Conservation (phyloP, 2,888 invertebrate species). For the Anthophora plumipes region DNA sequence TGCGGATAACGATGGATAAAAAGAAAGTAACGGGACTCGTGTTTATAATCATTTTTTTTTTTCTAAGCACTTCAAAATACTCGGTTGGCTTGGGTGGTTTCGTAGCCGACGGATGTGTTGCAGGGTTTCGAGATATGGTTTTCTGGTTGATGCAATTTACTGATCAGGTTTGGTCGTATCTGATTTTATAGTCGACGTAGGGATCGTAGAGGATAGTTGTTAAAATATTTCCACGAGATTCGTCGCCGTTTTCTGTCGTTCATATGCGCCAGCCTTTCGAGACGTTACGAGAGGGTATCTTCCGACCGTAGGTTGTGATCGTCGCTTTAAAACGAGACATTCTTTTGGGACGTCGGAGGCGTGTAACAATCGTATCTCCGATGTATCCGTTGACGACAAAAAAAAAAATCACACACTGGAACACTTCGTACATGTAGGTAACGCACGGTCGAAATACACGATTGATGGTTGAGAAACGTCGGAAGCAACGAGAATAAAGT, state of each 20-base stretch:
- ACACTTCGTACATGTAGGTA: slow-evolving; percentile 35
- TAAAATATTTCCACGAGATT: slow-evolving; percentile 2
- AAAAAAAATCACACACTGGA: slow-evolving; percentile 39
- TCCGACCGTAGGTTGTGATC: slow-evolving; percentile 9
- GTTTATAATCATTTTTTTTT: slow-evolving; percentile 5
- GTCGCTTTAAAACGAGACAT: slow-evolving; percentile 20
- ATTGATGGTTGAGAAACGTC: slow-evolving; percentile 1
- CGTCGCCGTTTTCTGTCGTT: slow-evolving; percentile 6
- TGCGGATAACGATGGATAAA: background rate
- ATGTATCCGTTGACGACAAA: slow-evolving; percentile 1
- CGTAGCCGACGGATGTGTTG: slow-evolving; percentile 16
- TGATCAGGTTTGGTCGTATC: background rate
- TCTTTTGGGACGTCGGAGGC: slow-evolving; percentile 6
- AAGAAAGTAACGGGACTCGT: slow-evolving; percentile 1
- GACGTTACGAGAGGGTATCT: slow-evolving; percentile 33
- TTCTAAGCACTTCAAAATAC: background rate
- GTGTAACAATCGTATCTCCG: slow-evolving; percentile 25
- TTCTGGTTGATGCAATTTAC: background rate
- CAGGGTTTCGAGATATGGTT: background rate
- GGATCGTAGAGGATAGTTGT: background rate
- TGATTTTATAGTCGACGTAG: too few relatives aligned
- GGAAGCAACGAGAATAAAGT: slow-evolving; percentile 5
- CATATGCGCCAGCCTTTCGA: slow-evolving; percentile 37
- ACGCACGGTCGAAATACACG: slow-evolving; percentile 23
- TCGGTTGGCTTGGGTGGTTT: background rate